These are phyloP conservation scores for Drosophila mimetica DNA, from an alignment of 2,888 invertebrate species.

Conservation along the genomic window DNA sequence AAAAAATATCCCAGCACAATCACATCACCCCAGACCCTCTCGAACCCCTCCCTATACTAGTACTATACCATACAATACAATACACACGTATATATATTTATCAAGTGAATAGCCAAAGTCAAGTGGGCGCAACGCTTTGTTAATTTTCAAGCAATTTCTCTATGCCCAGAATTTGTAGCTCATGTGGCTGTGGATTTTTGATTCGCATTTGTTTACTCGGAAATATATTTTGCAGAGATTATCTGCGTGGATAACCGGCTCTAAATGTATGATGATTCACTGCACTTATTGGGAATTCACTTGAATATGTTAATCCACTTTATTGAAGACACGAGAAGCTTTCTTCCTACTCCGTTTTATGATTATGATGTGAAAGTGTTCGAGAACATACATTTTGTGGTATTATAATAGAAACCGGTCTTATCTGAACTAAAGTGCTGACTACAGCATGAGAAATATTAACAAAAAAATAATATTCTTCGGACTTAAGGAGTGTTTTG, in stretches of 20 bases:
- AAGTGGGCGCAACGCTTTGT: constrained; percentile 20
- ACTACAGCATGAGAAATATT: not conserved
- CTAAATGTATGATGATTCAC: not conserved
- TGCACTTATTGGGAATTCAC: constrained; percentile 5
- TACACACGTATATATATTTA: constrained; percentile 25
- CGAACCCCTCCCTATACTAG: not conserved
- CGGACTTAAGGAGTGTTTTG: not conserved
- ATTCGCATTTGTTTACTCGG: constrained; percentile 14
- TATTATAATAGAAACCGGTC: not conserved
- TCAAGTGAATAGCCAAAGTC: constrained; percentile 38
- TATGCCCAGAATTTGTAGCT: constrained; percentile 1
- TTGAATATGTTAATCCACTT: constrained; percentile 4
- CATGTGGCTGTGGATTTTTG: constrained; percentile 2
- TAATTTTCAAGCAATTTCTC: constrained; percentile 12
- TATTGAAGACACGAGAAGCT: not conserved
- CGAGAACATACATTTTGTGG: not conserved
- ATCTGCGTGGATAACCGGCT: constrained; percentile 3
- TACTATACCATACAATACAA: not conserved
- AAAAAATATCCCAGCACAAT: constrained; percentile 12
- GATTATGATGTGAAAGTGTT: not conserved
- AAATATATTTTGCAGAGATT: constrained; percentile 6
- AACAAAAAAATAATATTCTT: not conserved
- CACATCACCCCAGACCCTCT: constrained; percentile 1
- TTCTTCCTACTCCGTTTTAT: not conserved
- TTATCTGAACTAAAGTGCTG: constrained; percentile 1